phyloP scores from a whole-genome alignment of 1,140 invertebrate species.

The Drosophila micromelanica region DNA sequence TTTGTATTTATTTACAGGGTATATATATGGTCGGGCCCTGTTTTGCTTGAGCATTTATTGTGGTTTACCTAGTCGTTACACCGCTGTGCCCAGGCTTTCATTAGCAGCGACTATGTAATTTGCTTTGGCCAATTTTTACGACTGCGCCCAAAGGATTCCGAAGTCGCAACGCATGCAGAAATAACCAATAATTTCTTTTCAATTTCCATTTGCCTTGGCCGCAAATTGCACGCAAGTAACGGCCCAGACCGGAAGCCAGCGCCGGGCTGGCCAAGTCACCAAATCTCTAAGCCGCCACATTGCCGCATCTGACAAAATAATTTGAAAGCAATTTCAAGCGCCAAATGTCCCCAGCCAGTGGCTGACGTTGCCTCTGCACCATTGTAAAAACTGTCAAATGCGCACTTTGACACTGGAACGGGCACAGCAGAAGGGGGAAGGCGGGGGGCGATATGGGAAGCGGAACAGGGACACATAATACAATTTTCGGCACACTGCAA shows the following conservation, averaged over 20 bases:
- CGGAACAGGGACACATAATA: constrained; percentile 37
- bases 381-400: constrained; percentile 69
- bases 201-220: constrained; percentile 65
- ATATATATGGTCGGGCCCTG: background rate
- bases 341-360: constrained; percentile 60
- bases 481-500: constrained; percentile 74
- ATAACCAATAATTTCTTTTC: constrained; percentile 77
- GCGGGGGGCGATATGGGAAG: background rate
- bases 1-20: constrained; percentile 12
- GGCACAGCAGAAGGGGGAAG: background rate
- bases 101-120: constrained; percentile 55
- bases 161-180: constrained; percentile 73
- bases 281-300: constrained; percentile 31
- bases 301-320: constrained; percentile 78
- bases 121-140: constrained; percentile 55
- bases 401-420: constrained; percentile 59
- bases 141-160: constrained; percentile 35
- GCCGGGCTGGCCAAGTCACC: constrained; percentile 37
- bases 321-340: constrained; percentile 79
- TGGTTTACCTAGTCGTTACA: constrained; percentile 35
- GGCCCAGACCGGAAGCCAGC: constrained; percentile 44
- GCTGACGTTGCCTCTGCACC: constrained; percentile 4
- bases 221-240: constrained; percentile 70
- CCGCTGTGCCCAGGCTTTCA: constrained; percentile 45
- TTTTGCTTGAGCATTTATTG: background rate